A percentile compares a stretch with the other conserved stretches of the same genome.
phyloP scores from a whole-genome alignment of 2,113 vertebrate genomes.

The Nesoenas mayeri region DNA sequence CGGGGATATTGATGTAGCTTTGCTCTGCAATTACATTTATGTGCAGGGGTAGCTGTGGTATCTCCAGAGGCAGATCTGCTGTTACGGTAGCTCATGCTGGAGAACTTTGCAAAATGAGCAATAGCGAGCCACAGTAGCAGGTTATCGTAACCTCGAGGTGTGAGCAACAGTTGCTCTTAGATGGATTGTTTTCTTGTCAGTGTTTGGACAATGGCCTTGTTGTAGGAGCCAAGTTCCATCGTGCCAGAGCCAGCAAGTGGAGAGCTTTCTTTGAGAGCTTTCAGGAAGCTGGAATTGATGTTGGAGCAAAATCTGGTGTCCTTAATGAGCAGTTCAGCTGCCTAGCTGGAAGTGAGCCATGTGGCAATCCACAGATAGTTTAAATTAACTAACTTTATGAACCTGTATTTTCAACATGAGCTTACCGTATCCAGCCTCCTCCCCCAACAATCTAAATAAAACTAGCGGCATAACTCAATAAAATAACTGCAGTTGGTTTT shows the following conservation, averaged over 20 bases:
- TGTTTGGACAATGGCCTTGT: background rate
- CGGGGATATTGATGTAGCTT: background rate
- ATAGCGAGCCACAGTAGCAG: background rate
- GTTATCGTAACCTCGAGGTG: rapidly evolving
- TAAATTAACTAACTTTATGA: conserved; percentile 10
- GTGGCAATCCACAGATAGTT: conserved; percentile 13
- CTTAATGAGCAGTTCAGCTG: conserved; percentile 45
- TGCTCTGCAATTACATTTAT: background rate
- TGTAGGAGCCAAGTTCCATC: background rate
- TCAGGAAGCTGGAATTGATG: background rate
- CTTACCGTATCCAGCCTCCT: background rate
- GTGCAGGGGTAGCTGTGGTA: background rate
- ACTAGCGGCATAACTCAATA: background rate
- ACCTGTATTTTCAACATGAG: background rate
- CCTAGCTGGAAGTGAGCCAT: background rate
- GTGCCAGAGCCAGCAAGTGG: background rate
- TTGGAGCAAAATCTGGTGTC: background rate
- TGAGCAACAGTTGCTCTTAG: background rate
- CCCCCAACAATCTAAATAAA: background rate
- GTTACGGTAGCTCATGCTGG: background rate
- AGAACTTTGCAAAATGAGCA: background rate
- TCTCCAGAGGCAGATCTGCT: background rate
- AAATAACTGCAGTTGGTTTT: background rate
- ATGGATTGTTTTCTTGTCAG: background rate
- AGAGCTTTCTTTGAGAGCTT: background rate